Evolutionary conservation across 2,888 invertebrate genomes (phyloP).

Genomic region (Philopedon plagiatum): DNA sequence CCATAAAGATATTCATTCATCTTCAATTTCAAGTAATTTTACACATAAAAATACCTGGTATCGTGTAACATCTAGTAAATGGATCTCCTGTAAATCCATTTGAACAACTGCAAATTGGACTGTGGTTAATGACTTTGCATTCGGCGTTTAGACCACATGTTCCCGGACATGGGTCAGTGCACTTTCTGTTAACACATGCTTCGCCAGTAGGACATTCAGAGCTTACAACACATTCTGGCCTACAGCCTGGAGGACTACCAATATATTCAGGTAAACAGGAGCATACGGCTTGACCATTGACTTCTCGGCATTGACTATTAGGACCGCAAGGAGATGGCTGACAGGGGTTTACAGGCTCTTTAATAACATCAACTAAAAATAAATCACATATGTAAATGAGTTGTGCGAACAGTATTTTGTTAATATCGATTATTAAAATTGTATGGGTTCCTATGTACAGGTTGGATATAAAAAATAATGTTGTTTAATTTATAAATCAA

Average conservation of each 20-base stretch:
- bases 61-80: conserved; percentile 80
- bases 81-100: conserved; percentile 84
- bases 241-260: conserved; percentile 85
- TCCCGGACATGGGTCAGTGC: conserved; percentile 85
- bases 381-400: not conserved
- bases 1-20: not conserved
- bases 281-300: conserved; percentile 84
- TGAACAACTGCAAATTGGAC: conserved; percentile 85
- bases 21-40: not conserved
- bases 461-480: too few relatives aligned
- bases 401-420: too few relatives aligned
- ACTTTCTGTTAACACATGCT: conserved; percentile 87
- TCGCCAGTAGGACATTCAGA: conserved; percentile 84
- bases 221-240: conserved; percentile 87
- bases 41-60: conserved; percentile 60
- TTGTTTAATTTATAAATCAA: too few relatives aligned
- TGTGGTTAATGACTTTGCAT: conserved; percentile 86
- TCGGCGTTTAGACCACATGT: conserved; percentile 85
- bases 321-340: conserved; percentile 86
- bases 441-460: too few relatives aligned
- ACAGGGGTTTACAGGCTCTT: conserved; percentile 74
- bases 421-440: too few relatives aligned
- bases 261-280: conserved; percentile 81
- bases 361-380: conserved; percentile 51
- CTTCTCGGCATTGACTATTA: conserved; percentile 82